phyloP scores from a whole-genome alignment of 2,797 vertebrate genomes.

The Delichon dasypus region DNA sequence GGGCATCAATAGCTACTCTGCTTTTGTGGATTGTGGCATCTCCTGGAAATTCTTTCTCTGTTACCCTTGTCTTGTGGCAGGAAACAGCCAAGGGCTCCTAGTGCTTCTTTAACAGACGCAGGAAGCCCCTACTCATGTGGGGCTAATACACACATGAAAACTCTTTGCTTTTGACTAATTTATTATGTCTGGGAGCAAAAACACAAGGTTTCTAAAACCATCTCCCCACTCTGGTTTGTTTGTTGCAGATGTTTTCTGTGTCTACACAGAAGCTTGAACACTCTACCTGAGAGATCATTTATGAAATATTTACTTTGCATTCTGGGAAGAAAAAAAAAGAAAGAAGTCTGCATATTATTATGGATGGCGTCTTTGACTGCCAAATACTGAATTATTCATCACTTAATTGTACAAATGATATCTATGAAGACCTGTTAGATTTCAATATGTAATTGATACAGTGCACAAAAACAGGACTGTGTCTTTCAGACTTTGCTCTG shows the following conservation, averaged over 20 bases:
- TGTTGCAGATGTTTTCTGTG: background rate
- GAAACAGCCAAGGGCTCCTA: background rate
- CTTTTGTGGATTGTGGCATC: background rate
- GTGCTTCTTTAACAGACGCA: background rate
- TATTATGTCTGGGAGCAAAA: background rate
- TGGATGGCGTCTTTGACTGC: conserved; percentile 19
- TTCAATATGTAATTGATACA: conserved; percentile 39
- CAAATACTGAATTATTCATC: conserved; percentile 66
- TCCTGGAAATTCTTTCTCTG: background rate
- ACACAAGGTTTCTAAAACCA: background rate
- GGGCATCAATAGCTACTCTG: background rate
- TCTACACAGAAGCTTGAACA: background rate
- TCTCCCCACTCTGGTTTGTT: background rate
- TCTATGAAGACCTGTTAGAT: conserved; percentile 28
- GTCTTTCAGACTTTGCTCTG: background rate
- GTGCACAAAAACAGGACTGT: background rate
- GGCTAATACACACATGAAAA: background rate
- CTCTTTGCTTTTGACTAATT: conserved; percentile 3
- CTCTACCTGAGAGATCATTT: conserved; percentile 5
- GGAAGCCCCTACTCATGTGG: background rate
- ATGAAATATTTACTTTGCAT: conserved; percentile 54
- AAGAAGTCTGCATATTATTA: conserved; percentile 21
- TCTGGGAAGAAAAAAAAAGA: background rate
- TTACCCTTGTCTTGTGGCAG: background rate
- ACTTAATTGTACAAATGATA: conserved; percentile 53